Conservation (phyloP, 92 coral and sea anemone species). For the Porites cylindrica region DNA sequence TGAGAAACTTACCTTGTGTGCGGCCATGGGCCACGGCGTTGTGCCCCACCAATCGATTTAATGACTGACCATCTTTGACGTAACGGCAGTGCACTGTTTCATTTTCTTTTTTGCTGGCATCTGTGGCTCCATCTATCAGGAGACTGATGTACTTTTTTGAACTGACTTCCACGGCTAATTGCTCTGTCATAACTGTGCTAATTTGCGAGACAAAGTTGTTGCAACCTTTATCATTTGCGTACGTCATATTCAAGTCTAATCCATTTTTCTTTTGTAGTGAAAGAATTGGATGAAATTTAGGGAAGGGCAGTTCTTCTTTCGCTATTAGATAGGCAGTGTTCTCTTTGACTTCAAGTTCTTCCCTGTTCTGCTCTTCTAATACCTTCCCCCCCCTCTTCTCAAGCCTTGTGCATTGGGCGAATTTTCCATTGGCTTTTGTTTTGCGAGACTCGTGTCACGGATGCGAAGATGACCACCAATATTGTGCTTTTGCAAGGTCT, state of each 20-base stretch:
- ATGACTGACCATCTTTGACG: constrained; percentile 14
- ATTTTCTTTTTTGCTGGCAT: constrained; percentile 24
- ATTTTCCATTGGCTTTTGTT: constrained; percentile 41
- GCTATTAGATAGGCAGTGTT: constrained; percentile 49
- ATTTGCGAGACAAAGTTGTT: constrained; percentile 28
- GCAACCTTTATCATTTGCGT: constrained; percentile 53
- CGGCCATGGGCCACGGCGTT: constrained; percentile 24
- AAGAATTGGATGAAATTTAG: constrained; percentile 35
- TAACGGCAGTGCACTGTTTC: constrained; percentile 1
- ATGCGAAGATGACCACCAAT: constrained; percentile 29
- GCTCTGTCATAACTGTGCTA: constrained; percentile 16
- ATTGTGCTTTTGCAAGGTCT: constrained; percentile 31
- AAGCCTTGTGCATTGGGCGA: constrained; percentile 55
- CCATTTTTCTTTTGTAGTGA: constrained; percentile 54
- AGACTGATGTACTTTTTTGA: constrained; percentile 38
- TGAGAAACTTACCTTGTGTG: constrained; percentile 20
- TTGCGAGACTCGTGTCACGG: constrained; percentile 29
- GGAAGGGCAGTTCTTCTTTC: constrained; percentile 56
- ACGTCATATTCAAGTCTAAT: constrained; percentile 14
- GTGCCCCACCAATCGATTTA: constrained; percentile 19
- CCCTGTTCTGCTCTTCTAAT: constrained; percentile 41
- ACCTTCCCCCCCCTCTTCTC: constrained; percentile 19
- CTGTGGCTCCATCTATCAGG: constrained; percentile 50
- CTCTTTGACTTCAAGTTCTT: constrained; percentile 39
- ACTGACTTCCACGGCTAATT: constrained; percentile 27